phyloP scores from a whole-genome alignment of 1,140 invertebrate genomes.

The Macrocentrus cingulum region DNA sequence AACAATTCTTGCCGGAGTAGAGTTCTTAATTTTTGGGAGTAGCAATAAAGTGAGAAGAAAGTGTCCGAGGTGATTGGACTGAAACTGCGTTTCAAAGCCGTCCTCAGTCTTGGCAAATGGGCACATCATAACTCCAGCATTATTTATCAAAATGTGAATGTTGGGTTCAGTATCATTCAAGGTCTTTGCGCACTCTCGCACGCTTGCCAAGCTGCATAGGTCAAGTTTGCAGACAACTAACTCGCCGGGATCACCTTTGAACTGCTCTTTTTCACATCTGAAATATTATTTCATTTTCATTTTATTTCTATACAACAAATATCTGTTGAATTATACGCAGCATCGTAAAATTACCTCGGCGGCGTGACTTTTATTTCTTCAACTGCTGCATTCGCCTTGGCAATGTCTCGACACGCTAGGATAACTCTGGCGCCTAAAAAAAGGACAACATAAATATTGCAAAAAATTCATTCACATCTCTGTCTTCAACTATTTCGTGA shows the following conservation, averaged over 20 bases:
- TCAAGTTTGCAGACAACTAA: conserved; percentile 67
- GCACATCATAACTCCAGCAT: conserved; percentile 78
- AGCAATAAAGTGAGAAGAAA: conserved; percentile 82
- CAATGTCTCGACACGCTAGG: conserved; percentile 65
- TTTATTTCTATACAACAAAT: neutral
- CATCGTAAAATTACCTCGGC: conserved; percentile 13
- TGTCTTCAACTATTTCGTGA: too few relatives aligned
- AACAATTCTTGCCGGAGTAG: conserved; percentile 67
- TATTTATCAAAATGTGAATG: conserved; percentile 78
- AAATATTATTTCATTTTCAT: neutral
- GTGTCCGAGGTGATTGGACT: conserved; percentile 80
- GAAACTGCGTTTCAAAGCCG: conserved; percentile 79
- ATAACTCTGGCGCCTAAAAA: conserved; percentile 62
- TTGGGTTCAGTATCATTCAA: conserved; percentile 63
- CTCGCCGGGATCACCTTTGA: conserved; percentile 59
- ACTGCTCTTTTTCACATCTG: conserved; percentile 40
- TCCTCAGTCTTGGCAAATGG: conserved; percentile 70
- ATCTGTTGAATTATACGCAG: neutral
- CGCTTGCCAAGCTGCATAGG: conserved; percentile 71
- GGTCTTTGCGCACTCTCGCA: conserved; percentile 69
- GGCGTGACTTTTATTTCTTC: conserved; percentile 49
- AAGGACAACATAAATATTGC: conserved; percentile 8
- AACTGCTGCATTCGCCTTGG: conserved; percentile 56
- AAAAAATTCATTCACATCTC: neutral
- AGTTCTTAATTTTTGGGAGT: conserved; percentile 62